Base-by-base conservation (phyloP, 2,888 invertebrate species). In the Drosophila birchii region DNA sequence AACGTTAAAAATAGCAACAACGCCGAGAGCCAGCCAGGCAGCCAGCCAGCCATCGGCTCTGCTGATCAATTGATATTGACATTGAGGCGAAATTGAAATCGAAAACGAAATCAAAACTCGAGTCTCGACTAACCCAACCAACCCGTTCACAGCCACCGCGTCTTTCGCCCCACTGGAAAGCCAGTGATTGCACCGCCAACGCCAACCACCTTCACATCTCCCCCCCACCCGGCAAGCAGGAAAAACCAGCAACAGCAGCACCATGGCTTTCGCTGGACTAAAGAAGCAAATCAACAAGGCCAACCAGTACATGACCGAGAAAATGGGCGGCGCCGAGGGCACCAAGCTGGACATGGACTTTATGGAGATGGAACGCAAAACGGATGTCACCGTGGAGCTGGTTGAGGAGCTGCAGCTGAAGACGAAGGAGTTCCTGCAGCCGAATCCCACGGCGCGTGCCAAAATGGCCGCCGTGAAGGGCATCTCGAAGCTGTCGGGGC, bases 271-370 rank as follows among this genome's bases (percentile, higher is more conserved):
- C 93, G 98, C 99, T 90, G 99, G 99, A 89, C 95, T 99, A 86
- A 98, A 98, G 94, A 99, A 99, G 94, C 99, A 99, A 94, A 97
- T 99, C 93, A 99, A 99, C 94, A 99, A 99, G 95, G 99, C 99
- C 88, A 99, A 99, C 94, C 99, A 99, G 98, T 99, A 98, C 95
- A 97, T 99, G 95, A 99, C 98, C 92, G 99, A 99, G 94, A 99
- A 99, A 94, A 99, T 99, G 96, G 99, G 99, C 79, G 99, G 99
- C 93, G 99, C 99, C 83, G 99, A 99, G 94, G 99, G 99, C 93
- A 99, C 99, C 86, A 99, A 99, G 94, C 95, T 99, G 92, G 99
- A 99, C 94, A 96, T 99, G 93, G 99, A 99, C 91, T 99, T 99
- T 93, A 95, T 97, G 94, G 99, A 99, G 92, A 99, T 99, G 99